Conservation (phyloP, 1,140 invertebrate species). For the Drosophila malerkotliana region DNA sequence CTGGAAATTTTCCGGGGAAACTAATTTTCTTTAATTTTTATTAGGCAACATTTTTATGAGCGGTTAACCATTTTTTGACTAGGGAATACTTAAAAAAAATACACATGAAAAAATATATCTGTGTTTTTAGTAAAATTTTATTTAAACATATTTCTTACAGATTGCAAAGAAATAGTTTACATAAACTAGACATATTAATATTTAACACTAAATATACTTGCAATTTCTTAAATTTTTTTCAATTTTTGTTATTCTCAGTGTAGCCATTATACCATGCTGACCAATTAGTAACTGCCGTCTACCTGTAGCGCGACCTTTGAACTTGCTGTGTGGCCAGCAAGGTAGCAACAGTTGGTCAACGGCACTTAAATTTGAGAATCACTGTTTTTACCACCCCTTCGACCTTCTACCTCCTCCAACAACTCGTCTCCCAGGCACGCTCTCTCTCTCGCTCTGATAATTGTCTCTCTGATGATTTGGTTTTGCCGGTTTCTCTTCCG, state of each 20-base stretch:
- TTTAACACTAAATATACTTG: too few relatives aligned
- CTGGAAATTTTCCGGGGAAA: slow-evolving; percentile 2
- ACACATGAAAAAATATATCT: neutral
- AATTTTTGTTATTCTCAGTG: slow-evolving; percentile 4
- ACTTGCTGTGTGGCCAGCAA: slow-evolving; percentile 38
- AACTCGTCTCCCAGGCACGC: too few relatives aligned
- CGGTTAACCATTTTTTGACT: neutral
- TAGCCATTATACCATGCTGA: neutral
- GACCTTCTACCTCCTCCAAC: neutral
- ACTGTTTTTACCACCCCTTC: slow-evolving; percentile 16
- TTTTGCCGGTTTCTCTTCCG: neutral
- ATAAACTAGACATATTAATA: too few relatives aligned
- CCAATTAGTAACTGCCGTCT: slow-evolving; percentile 33
- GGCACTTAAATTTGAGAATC: slow-evolving; percentile 1
- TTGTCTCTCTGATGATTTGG: too few relatives aligned
- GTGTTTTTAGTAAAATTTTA: too few relatives aligned
- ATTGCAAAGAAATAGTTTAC: too few relatives aligned
- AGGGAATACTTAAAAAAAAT: neutral
- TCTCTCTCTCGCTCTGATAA: too few relatives aligned
- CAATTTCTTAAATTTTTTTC: too few relatives aligned
- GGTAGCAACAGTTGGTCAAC: slow-evolving; percentile 29
- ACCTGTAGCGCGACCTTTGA: slow-evolving; percentile 41
- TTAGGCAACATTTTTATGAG: neutral
- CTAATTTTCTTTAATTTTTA: neutral
- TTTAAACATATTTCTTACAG: too few relatives aligned